Evolutionary conservation across 2,888 invertebrate genomes (phyloP).

Genomic region (Nesidiocoris tenuis): DNA sequence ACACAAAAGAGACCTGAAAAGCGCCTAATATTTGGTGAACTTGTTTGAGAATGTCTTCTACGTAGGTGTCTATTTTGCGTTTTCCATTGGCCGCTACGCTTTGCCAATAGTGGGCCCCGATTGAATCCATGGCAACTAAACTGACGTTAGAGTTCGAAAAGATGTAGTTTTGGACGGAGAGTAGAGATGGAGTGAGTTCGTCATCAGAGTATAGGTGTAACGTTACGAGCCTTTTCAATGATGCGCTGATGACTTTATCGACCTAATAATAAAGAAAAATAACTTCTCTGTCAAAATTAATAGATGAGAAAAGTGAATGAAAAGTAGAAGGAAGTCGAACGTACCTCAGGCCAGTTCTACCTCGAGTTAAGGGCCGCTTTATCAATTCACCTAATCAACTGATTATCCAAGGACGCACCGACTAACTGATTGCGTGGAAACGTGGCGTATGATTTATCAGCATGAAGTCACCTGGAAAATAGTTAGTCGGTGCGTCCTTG

Average conservation of each 20-base stretch:
- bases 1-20: conserved; percentile 59
- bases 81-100: conserved; percentile 51
- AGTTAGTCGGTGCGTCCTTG: too few relatives aligned
- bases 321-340: neutral
- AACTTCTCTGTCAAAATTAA: neutral
- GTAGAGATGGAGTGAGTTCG: conserved; percentile 54
- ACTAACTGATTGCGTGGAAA: too few relatives aligned
- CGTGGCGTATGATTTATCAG: too few relatives aligned
- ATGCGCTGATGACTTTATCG: conserved; percentile 50
- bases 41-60: conserved; percentile 53
- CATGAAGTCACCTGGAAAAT: too few relatives aligned
- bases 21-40: conserved; percentile 58
- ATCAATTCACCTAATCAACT: too few relatives aligned
- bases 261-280: conserved; percentile 11
- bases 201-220: conserved; percentile 55
- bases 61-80: conserved; percentile 52
- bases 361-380: too few relatives aligned
- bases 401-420: too few relatives aligned
- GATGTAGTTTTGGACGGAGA: conserved; percentile 52
- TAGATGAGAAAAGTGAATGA: too few relatives aligned
- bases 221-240: conserved; percentile 54
- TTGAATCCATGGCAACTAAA: conserved; percentile 58
- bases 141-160: conserved; percentile 54
- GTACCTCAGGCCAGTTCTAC: neutral
- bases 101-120: conserved; percentile 60